Evolutionary conservation across 2,113 vertebrate genomes (phyloP).

Genomic region (Hirundichthys speculiger): DNA sequence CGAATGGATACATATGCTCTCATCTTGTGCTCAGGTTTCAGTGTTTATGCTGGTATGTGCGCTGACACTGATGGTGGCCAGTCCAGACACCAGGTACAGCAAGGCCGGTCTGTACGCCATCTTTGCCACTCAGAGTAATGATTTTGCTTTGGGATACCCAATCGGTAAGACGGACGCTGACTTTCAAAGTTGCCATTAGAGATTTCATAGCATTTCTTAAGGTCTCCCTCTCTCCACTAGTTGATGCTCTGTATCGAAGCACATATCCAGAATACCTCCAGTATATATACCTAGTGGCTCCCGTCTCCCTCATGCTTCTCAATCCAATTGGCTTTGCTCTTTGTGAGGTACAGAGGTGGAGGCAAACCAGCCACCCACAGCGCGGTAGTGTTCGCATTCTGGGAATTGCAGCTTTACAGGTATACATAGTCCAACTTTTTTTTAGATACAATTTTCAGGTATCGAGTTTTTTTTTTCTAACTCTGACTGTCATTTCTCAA

Average conservation of each 20-base stretch:
- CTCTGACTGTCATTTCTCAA: conserved; percentile 2
- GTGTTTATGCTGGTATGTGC: conserved; percentile 91
- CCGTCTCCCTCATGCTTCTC: conserved; percentile 96
- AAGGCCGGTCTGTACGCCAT: conserved; percentile 97
- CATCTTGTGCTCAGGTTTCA: conserved; percentile 78
- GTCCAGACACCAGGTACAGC: conserved; percentile 88
- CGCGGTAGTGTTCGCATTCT: conserved; percentile 87
- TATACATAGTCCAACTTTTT: conserved; percentile 16
- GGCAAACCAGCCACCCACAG: conserved; percentile 81
- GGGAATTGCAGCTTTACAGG: conserved; percentile 88
- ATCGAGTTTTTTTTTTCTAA: fast-evolving
- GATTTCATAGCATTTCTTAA: background rate
- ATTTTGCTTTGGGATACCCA: conserved; percentile 96
- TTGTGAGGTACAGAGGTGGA: conserved; percentile 96
- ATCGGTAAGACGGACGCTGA: conserved; percentile 86
- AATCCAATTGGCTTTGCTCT: conserved; percentile 97
- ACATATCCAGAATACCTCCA: conserved; percentile 96
- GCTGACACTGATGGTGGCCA: conserved; percentile 90
- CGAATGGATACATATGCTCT: background rate
- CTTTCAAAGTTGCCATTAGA: background rate
- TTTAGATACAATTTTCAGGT: background rate
- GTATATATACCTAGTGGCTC: conserved; percentile 98
- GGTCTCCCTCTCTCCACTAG: conserved; percentile 32
- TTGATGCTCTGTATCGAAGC: conserved; percentile 89
- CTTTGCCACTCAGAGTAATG: conserved; percentile 98